These are phyloP conservation scores for Balanococcus diminutus DNA, from an alignment of 2,888 invertebrate genomes.

Conservation along the genomic window DNA sequence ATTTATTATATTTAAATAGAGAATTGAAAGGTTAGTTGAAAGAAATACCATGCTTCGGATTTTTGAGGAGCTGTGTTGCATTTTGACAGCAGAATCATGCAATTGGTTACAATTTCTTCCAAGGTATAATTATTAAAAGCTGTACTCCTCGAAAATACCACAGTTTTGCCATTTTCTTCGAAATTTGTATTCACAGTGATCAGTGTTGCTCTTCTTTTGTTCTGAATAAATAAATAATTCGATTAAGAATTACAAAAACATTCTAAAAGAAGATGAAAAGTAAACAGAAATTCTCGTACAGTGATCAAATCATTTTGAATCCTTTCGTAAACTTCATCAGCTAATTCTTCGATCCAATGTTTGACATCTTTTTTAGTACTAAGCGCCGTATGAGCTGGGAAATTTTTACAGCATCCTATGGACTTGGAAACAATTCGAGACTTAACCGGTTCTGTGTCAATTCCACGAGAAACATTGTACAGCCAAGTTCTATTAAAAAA, in stretches of 20 bases:
- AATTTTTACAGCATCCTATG: constrained; percentile 94
- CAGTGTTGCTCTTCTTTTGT: constrained; percentile 78
- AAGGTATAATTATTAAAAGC: constrained; percentile 45
- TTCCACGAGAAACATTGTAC: constrained; percentile 82
- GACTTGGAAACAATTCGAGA: constrained; percentile 86
- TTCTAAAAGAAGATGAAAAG: not conserved
- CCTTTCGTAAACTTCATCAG: constrained; percentile 82
- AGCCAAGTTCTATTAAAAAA: constrained; percentile 88
- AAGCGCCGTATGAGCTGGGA: constrained; percentile 80
- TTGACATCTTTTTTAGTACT: constrained; percentile 69
- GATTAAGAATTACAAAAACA: not conserved
- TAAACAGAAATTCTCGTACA: constrained; percentile 58
- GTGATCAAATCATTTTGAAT: constrained; percentile 74
- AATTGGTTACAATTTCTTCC: constrained; percentile 53
- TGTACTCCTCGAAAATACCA: constrained; percentile 43
- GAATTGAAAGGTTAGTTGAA: not conserved
- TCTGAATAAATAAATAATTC: constrained; percentile 68
- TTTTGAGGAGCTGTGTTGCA: constrained; percentile 55
- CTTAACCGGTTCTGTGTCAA: constrained; percentile 85
- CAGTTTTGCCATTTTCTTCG: constrained; percentile 43
- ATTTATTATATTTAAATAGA: not conserved
- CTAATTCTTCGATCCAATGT: constrained; percentile 82
- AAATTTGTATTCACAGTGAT: constrained; percentile 68
- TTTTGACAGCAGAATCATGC: constrained; percentile 43
- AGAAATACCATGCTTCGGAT: constrained; percentile 39